phyloP scores from a whole-genome alignment of 2,113 vertebrate species.

The Psilopsiagon aymara region DNA sequence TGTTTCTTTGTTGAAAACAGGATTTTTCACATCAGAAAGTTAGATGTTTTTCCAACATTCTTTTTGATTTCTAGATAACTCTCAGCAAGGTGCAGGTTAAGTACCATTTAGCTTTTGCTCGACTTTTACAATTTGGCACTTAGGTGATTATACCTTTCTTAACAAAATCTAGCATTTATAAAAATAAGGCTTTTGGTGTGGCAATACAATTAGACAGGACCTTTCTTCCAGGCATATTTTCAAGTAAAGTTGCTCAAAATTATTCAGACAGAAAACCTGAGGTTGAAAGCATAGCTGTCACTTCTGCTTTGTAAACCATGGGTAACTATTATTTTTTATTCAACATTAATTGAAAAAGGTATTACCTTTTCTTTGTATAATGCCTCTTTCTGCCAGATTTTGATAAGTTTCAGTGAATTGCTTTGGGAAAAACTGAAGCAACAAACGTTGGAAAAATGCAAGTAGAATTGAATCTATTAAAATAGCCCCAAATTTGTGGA shows the following conservation, averaged over 20 bases:
- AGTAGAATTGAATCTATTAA: background rate
- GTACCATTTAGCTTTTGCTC: rapidly evolving
- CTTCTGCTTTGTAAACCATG: background rate
- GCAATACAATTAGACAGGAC: background rate
- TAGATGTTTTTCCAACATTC: background rate
- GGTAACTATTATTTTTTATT: background rate
- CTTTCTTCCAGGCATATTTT: background rate
- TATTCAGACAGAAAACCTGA: background rate
- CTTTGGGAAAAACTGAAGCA: background rate
- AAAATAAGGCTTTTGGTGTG: background rate
- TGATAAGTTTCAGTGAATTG: background rate
- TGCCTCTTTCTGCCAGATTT: background rate
- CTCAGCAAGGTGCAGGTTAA: background rate
- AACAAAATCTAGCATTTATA: background rate
- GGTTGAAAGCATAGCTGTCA: background rate
- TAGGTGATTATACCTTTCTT: background rate
- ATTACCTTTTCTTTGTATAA: background rate
- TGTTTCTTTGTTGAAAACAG: background rate
- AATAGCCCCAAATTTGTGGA: background rate
- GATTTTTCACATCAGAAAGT: background rate
- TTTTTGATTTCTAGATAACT: background rate
- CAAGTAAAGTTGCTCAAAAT: background rate
- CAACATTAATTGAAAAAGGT: background rate
- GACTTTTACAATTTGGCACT: background rate
- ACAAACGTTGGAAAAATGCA: background rate